Evolutionary conservation across 2,888 invertebrate genomes (phyloP), one percentile per base, ranked within the genome.

Genomic region (Ephialtes manifestator): DNA sequence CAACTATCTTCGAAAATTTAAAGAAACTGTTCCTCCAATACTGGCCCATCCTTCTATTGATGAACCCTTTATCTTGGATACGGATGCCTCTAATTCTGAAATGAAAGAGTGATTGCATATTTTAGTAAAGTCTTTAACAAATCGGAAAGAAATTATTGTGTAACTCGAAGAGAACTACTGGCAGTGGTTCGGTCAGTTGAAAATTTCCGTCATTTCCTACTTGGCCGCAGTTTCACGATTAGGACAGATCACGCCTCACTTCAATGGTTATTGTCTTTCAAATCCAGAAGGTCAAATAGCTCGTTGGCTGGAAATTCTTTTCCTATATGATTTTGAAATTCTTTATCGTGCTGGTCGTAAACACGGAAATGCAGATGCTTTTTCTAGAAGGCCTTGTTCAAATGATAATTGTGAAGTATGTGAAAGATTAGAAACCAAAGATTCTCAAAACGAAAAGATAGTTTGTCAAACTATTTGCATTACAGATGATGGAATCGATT

Each of bases 281-380:
- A 89, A 90, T 72, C 90, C 91, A 0, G 91, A 92, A 78, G 92
- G 92, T 10, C 91, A 93, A 70, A 76, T 92, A 4, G 92, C 91
- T 10, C 84, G 91, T 75, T 93, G 91, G 91, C 70, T 92, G 3
- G 89, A 92, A 79, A 74, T 86, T 53, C 85, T 92, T 2, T 89
- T 90, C 48, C 86, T 89, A 39, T 91, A 88, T 76, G 88, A 92
- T 46, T 91, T 90, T 60, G 80, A 89, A 13, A 87, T 90, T 5
- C 55, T 88, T 28, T 89, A 90, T 85, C 67, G 90, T 7, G 53
- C 83, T 7, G 89, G 90, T 11, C 83, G 60, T 4, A 72, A 39
- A 0, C 89, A 90, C 55, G 63, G 70, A 0, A 91, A 90, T 58
- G 89, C 89, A 0, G 89, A 91, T 72, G 87, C 84, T 2, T 68